Percentiles rank a stretch among this genome's conserved stretches.
These are phyloP conservation scores for Oconnorella tubifera DNA, from an alignment of 2,888 invertebrate genomes.

Conservation along the genomic window DNA sequence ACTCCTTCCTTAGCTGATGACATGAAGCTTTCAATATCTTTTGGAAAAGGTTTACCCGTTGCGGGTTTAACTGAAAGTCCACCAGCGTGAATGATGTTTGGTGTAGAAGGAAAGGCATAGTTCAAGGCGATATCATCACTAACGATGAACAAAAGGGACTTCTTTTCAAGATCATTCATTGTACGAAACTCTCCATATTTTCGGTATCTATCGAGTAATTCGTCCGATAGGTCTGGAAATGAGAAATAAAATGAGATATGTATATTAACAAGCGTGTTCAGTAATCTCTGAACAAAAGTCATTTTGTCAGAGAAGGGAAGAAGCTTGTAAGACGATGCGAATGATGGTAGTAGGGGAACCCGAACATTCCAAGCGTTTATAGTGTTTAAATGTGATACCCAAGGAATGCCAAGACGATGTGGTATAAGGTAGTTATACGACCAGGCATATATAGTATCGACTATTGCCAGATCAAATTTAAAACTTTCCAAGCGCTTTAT, in stretches of 20 bases:
- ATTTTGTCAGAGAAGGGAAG: slow-evolving; percentile 6
- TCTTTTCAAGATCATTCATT: slow-evolving; percentile 13
- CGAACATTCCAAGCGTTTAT: slow-evolving; percentile 16
- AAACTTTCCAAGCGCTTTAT: slow-evolving; percentile 5
- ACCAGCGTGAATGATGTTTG: slow-evolving; percentile 21
- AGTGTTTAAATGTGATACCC: slow-evolving; percentile 2
- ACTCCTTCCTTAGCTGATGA: neutral
- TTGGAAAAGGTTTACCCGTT: slow-evolving; percentile 6
- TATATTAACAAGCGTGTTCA: neutral
- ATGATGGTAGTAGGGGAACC: slow-evolving; percentile 15
- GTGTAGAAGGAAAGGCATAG: slow-evolving; percentile 5
- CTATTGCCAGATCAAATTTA: slow-evolving; percentile 14
- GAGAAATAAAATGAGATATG: neutral
- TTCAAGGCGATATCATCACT: slow-evolving; percentile 11
- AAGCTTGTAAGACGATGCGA: neutral
- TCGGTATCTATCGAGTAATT: slow-evolving; percentile 11
- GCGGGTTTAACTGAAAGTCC: slow-evolving; percentile 14
- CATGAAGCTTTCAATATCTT: slow-evolving; percentile 6
- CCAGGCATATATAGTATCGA: slow-evolving; percentile 6
- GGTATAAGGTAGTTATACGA: slow-evolving; percentile 13
- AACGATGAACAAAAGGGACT: slow-evolving; percentile 15
- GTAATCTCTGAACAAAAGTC: slow-evolving; percentile 15
- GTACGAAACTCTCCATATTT: slow-evolving; percentile 15
- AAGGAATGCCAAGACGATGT: slow-evolving; percentile 14
- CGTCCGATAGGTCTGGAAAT: neutral